phyloP scores from a whole-genome alignment of 2,888 invertebrate species.

The Marronus borbonicus region DNA sequence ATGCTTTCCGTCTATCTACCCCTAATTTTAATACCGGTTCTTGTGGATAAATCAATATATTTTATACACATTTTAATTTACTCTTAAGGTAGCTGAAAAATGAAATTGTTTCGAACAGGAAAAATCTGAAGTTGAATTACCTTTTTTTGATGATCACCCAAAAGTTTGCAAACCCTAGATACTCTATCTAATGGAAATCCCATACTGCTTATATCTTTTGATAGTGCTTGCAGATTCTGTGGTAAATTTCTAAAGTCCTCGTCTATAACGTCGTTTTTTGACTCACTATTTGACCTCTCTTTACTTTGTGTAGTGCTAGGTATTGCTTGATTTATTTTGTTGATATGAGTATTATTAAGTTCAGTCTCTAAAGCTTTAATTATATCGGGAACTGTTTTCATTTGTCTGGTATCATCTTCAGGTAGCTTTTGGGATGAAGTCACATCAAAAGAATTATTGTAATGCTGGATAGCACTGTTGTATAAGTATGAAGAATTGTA shows the following conservation, averaged over 20 bases:
- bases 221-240: conserved; percentile 77
- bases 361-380: conserved; percentile 83
- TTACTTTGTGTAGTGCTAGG: conserved; percentile 40
- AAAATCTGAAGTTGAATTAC: conserved; percentile 69
- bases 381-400: conserved; percentile 82
- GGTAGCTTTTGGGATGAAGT: conserved; percentile 43
- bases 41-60: no score
- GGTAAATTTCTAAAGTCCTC: conserved; percentile 71
- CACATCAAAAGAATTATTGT: conserved; percentile 30
- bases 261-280: conserved; percentile 60
- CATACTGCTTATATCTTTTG: conserved; percentile 86
- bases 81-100: no score
- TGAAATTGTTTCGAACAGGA: no score
- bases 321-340: conserved; percentile 53
- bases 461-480: conserved; percentile 20
- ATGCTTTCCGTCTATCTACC: no score
- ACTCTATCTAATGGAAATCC: conserved; percentile 89
- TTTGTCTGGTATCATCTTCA: conserved; percentile 50
- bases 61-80: no score
- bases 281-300: conserved; percentile 52
- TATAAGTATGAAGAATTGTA: conserved; percentile 39
- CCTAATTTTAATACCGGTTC: no score
- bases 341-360: conserved; percentile 67
- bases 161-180: conserved; percentile 82
- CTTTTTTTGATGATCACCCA: conserved; percentile 90